Evolutionary conservation across 2,113 vertebrate genomes (phyloP).

Genomic region (Protomyctophum bolini): DNA sequence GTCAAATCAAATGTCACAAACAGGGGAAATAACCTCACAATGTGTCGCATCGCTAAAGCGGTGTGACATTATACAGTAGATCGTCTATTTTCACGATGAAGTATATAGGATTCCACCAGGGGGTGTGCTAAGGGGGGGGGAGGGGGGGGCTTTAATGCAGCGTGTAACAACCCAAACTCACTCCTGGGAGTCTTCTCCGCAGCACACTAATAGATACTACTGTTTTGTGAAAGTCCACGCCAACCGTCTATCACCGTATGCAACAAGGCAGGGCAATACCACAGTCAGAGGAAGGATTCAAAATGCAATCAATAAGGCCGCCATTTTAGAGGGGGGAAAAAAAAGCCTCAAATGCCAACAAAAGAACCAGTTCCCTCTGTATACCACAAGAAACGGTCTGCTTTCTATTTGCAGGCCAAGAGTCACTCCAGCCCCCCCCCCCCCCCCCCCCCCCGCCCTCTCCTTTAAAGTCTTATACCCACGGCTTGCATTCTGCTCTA

Average conservation of each 20-base stretch:
- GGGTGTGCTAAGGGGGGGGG: neutral
- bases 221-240: slow-evolving; percentile 11
- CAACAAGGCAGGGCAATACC: slow-evolving; percentile 21
- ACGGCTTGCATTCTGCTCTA: slow-evolving; percentile 17
- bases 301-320: slow-evolving; percentile 55
- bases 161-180: slow-evolving; percentile 10
- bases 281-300: slow-evolving; percentile 12
- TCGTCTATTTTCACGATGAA: no score
- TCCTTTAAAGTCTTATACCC: slow-evolving; percentile 24
- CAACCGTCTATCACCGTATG: slow-evolving; percentile 33
- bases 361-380: slow-evolving; percentile 17
- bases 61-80: no score
- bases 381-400: slow-evolving; percentile 22
- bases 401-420: slow-evolving; percentile 45
- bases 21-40: neutral
- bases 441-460: no score
- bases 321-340: slow-evolving; percentile 42
- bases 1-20: no score
- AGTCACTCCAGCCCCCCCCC: slow-evolving; percentile 40
- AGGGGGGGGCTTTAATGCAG: slow-evolving; percentile 7
- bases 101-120: neutral
- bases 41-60: neutral
- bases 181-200: slow-evolving; percentile 21
- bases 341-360: slow-evolving; percentile 15
- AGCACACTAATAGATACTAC: slow-evolving; percentile 14